Conservation (phyloP, 1,140 invertebrate species). For the Pemphigus obesinymphae region DNA sequence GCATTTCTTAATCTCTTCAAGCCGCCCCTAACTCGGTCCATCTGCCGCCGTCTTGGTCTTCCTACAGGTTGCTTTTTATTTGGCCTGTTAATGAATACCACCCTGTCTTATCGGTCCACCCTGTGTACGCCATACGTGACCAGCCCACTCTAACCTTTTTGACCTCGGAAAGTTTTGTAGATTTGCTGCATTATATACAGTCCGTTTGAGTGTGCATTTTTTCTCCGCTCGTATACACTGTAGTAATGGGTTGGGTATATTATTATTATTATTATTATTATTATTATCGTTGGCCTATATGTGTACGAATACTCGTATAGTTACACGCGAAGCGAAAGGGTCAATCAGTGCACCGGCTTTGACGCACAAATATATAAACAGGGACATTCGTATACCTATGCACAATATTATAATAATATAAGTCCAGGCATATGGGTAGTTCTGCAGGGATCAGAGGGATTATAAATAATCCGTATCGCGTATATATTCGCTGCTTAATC, state of each 20-base stretch:
- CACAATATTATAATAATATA: neutral
- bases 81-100: neutral
- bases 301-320: neutral
- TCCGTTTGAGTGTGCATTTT: neutral
- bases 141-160: slow-evolving; percentile 2
- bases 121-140: neutral
- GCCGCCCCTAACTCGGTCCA: neutral
- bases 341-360: neutral
- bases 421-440: neutral
- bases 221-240: neutral
- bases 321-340: neutral
- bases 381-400: no score
- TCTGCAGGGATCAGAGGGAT: slow-evolving; percentile 11
- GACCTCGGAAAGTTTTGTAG: neutral
- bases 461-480: slow-evolving; percentile 25
- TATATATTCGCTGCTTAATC: slow-evolving; percentile 26
- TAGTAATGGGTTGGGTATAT: no score
- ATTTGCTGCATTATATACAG: neutral
- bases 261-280: no score
- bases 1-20: neutral
- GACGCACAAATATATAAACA: no score
- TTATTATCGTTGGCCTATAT: no score
- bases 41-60: neutral
- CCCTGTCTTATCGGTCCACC: neutral
- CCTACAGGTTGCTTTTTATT: neutral